phyloP scores from a whole-genome alignment of 1,140 invertebrate species.

The Cecropterus lyciades region DNA sequence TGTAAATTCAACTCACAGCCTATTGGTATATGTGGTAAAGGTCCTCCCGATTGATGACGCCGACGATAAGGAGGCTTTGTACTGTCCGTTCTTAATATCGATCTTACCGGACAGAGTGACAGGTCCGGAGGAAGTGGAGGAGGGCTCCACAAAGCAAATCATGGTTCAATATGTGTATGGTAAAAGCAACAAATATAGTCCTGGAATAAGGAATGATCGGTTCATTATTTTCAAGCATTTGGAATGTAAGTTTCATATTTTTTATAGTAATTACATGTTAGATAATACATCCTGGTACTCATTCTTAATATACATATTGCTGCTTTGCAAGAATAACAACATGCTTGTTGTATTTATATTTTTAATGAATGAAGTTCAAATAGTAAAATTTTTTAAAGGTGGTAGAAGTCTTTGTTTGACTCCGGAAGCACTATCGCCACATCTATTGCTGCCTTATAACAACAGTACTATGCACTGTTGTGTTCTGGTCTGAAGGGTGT shows the following conservation, averaged over 20 bases:
- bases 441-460: too few species aligned
- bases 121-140: conserved; percentile 84
- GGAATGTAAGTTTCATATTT: conserved; percentile 86
- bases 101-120: conserved; percentile 83
- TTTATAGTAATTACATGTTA: too few species aligned
- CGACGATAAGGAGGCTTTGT: conserved; percentile 66
- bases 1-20: conserved; percentile 87
- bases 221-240: conserved; percentile 91
- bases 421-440: too few species aligned
- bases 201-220: conserved; percentile 87
- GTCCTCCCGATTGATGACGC: conserved; percentile 48
- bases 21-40: conserved; percentile 89
- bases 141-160: conserved; percentile 86
- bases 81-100: conserved; percentile 86
- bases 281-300: too few species aligned
- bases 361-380: too few species aligned
- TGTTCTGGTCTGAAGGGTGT: too few species aligned
- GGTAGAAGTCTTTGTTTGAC: too few species aligned
- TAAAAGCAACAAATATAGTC: conserved; percentile 86
- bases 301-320: too few species aligned
- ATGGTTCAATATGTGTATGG: conserved; percentile 92
- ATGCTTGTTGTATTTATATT: too few species aligned
- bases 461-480: too few species aligned
- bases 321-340: too few species aligned
- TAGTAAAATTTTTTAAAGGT: too few species aligned